Percentiles rank a stretch among this genome's conserved stretches.
phyloP scores from a whole-genome alignment of 1,140 invertebrate species.

The Aplysia californica region DNA sequence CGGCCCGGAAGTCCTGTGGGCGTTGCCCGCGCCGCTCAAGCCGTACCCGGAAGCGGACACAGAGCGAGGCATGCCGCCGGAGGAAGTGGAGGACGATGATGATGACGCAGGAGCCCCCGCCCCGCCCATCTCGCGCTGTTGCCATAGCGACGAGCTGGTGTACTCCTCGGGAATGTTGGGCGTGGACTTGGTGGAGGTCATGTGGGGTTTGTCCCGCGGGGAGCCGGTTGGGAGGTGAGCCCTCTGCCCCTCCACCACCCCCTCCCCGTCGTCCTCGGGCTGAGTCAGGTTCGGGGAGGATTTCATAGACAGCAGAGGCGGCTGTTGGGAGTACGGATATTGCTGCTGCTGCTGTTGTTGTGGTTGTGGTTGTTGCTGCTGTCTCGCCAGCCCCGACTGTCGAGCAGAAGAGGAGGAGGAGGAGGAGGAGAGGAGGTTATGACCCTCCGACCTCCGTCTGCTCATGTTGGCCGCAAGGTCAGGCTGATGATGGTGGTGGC shows the following conservation, averaged over 20 bases:
- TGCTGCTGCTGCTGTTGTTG: background rate
- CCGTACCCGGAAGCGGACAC: background rate
- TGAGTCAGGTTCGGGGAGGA: slow-evolving; percentile 47
- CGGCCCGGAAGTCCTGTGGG: slow-evolving; percentile 9
- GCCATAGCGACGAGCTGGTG: slow-evolving; percentile 7
- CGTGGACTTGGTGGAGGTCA: slow-evolving; percentile 42
- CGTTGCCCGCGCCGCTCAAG: background rate
- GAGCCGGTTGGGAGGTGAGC: background rate
- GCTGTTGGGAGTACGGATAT: slow-evolving; percentile 25
- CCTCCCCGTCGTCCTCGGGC: slow-evolving; percentile 16
- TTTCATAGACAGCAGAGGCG: slow-evolving; percentile 39
- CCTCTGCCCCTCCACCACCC: background rate
- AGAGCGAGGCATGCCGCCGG: background rate
- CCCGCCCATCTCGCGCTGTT: slow-evolving; percentile 15
- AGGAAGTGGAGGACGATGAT: background rate
- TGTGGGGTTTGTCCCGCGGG: background rate
- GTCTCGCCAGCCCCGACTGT: background rate
- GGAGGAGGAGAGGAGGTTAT: background rate
- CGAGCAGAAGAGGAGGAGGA: no score
- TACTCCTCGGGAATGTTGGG: slow-evolving; percentile 43
- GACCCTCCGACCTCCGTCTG: slow-evolving; percentile 14
- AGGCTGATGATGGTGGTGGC: background rate
- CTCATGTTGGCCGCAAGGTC: slow-evolving; percentile 1
- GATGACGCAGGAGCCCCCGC: background rate
- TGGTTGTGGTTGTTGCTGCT: slow-evolving; percentile 16